These are phyloP conservation scores for Polydrusus tereticollis DNA, from an alignment of 2,888 invertebrate genomes.

Conservation along the genomic window DNA sequence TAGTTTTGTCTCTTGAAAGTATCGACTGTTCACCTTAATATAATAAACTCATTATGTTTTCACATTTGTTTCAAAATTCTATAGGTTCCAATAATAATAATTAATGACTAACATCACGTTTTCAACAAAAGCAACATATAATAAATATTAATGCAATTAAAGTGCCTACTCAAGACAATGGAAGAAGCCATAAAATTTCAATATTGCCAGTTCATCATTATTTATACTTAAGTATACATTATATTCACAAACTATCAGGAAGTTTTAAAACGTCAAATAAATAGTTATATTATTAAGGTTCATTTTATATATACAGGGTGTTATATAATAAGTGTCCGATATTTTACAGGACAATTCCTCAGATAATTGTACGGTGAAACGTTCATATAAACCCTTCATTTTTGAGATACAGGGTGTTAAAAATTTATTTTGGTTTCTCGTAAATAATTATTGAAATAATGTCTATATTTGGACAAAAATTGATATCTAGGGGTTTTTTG, in stretches of 20 bases:
- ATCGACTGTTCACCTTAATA: neutral
- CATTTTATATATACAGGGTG: neutral
- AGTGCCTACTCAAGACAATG: constrained; percentile 12
- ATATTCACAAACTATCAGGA: neutral
- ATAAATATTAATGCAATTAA: constrained; percentile 23
- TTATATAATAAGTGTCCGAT: neutral
- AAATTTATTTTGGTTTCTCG: too few relatives aligned
- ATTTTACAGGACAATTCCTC: too few relatives aligned
- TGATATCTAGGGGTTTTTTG: too few relatives aligned
- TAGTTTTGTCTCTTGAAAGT: neutral
- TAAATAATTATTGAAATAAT: too few relatives aligned
- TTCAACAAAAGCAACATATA: constrained; percentile 9
- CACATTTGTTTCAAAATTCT: constrained; percentile 5
- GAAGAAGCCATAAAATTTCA: constrained; percentile 9
- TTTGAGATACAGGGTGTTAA: too few relatives aligned
- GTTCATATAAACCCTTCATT: too few relatives aligned
- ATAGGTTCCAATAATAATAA: constrained; percentile 2
- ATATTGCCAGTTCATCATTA: constrained; percentile 6
- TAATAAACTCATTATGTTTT: neutral
- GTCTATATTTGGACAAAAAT: too few relatives aligned
- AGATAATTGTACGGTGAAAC: too few relatives aligned
- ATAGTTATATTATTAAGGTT: neutral
- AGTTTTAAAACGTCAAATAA: constrained; percentile 1
- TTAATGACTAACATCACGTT: constrained; percentile 18
- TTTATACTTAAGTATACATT: constrained; percentile 8